These are phyloP conservation scores for Epinephelus cyanopodus DNA, from an alignment of 2,113 vertebrate genomes.

Conservation along the genomic window DNA sequence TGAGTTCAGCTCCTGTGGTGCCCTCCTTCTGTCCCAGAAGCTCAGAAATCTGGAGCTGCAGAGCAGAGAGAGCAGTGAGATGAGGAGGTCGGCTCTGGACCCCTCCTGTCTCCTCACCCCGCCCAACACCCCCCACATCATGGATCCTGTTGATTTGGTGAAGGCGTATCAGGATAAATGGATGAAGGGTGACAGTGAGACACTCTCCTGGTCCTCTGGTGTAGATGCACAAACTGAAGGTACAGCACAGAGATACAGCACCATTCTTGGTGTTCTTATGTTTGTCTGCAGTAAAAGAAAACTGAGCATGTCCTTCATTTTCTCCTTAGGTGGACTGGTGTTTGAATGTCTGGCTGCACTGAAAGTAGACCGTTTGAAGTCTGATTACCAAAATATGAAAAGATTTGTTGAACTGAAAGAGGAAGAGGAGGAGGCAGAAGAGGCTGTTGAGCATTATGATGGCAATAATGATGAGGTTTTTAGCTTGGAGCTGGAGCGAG, in stretches of 20 bases:
- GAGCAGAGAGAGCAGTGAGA: constrained; percentile 27
- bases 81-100: constrained; percentile 62
- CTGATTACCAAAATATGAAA: constrained; percentile 27
- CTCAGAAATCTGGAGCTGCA: constrained; percentile 78
- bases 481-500: constrained; percentile 83
- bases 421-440: constrained; percentile 60
- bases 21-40: constrained; percentile 75
- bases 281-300: not conserved
- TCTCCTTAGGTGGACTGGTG: constrained; percentile 59
- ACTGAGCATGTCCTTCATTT: not conserved
- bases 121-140: constrained; percentile 76
- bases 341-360: constrained; percentile 72
- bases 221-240: constrained; percentile 62
- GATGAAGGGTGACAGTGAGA: constrained; percentile 26
- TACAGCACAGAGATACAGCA: constrained; percentile 11
- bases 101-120: constrained; percentile 80
- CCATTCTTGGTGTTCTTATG: not conserved
- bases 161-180: constrained; percentile 29
- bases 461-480: constrained; percentile 79
- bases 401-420: constrained; percentile 58
- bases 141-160: constrained; percentile 48
- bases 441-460: constrained; percentile 43
- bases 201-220: constrained; percentile 10
- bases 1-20: constrained; percentile 63
- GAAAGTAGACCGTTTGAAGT: constrained; percentile 50